A percentile compares a stretch with the other conserved stretches of the same genome.
These are phyloP conservation scores for Ceriagrion tenellum DNA, from an alignment of 2,888 invertebrate genomes.

Conservation along the genomic window DNA sequence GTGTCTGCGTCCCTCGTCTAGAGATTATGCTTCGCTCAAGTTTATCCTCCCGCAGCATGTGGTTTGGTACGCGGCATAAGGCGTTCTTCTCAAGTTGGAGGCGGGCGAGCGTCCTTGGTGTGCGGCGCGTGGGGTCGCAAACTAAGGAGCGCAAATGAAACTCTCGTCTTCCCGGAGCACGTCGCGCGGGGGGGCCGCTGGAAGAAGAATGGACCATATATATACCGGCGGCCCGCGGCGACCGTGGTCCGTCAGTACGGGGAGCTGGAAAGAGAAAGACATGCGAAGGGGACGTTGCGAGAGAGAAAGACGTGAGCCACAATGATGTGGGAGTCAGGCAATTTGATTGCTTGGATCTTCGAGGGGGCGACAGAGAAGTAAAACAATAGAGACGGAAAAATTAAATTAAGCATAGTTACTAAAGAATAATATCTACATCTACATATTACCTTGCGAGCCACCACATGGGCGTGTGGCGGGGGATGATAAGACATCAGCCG, in stretches of 20 bases:
- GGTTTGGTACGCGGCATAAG: neutral
- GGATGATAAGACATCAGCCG: too few relatives aligned
- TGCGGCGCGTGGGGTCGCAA: slow-evolving; percentile 43
- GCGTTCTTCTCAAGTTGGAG: neutral
- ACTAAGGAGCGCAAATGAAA: slow-evolving; percentile 41
- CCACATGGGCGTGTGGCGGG: too few relatives aligned
- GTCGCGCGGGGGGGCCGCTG: neutral
- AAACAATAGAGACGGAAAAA: too few relatives aligned
- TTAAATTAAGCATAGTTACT: too few relatives aligned
- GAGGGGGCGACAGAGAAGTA: too few relatives aligned
- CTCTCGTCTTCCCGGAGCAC: slow-evolving; percentile 16
- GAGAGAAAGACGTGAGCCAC: too few relatives aligned
- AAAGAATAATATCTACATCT: too few relatives aligned
- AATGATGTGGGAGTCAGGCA: too few relatives aligned
- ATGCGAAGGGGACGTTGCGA: too few relatives aligned
- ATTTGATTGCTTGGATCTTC: too few relatives aligned
- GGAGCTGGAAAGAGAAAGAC: too few relatives aligned
- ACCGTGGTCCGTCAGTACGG: neutral
- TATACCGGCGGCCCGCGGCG: neutral
- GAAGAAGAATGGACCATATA: neutral
- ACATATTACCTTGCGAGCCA: too few relatives aligned
- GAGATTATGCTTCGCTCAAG: neutral
- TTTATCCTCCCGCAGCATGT: neutral
- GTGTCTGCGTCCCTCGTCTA: neutral
- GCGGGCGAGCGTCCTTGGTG: slow-evolving; percentile 39